Evolutionary conservation across 2,888 invertebrate genomes (phyloP), one percentile per base, ranked within the genome.

Genomic region (Taenaris catops): DNA sequence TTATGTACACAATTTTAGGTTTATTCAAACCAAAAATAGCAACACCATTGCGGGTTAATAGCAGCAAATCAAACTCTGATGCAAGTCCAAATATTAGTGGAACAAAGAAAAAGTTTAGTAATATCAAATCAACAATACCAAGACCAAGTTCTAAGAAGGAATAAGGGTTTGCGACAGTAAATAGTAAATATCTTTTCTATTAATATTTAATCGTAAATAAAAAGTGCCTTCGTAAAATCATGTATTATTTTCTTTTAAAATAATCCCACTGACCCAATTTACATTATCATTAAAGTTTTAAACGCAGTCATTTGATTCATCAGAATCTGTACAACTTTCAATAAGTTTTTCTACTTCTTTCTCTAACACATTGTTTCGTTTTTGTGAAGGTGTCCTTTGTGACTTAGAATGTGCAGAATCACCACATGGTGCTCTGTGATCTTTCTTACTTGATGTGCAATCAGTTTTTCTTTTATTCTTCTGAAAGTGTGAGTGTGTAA

Each of bases 51-150:
- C 62, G 63, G 7, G 42, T 53, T 1, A 14, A 14, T 14, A n/a
- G n/a, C n/a, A 51, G 63, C 1, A 65, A 55, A 41, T 21, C 46
- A 0, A 53, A 41, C 17, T 12, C 53, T 0, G 73, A 70, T 18
- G 45, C 55, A 0, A 79, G 70, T 38, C 69, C 76, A 0, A 75
- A 63, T 36, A 49, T 76, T 0, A 75, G 53, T 32, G 54, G 65
- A 1, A 58, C 69, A 1, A 75, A 55, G 39, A 81, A 72, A 43
- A 84, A 78, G 46, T 83, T 52, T 42, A 78, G 75, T 38, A 80
- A 83, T 25, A 48, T 84, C 4, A 84, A 84, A 45, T 84, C 86
- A 1, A 83, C 86, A 8, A 84, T 86, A 53, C 86, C 86, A 1
- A 63, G 71, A 49, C 71, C 54, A 2, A 34, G 54, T 14, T 31